Conservation (phyloP, 1,140 invertebrate genomes). For the Papilio glaucus region DNA sequence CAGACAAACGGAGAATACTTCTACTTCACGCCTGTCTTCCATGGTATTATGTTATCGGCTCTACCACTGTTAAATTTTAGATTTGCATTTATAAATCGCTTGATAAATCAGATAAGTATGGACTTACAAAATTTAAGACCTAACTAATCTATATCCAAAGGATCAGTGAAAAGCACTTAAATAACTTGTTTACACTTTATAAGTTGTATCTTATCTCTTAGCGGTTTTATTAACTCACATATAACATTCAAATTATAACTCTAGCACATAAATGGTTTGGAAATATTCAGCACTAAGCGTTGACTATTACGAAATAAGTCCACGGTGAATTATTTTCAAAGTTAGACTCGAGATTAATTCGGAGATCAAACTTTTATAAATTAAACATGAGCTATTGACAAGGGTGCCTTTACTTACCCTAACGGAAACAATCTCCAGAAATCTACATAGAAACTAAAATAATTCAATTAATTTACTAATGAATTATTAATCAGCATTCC, state of each 20-base stretch:
- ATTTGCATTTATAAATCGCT: too few relatives aligned
- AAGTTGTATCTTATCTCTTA: too few relatives aligned
- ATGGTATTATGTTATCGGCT: too few relatives aligned
- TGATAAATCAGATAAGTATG: too few relatives aligned
- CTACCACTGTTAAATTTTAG: too few relatives aligned
- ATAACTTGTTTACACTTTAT: too few relatives aligned
- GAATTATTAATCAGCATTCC: constrained; percentile 33
- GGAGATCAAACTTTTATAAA: not conserved
- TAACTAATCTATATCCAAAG: too few relatives aligned
- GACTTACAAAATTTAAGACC: too few relatives aligned
- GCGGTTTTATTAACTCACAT: too few relatives aligned
- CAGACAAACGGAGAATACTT: too few relatives aligned
- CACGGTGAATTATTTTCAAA: not conserved
- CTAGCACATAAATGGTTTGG: not conserved
- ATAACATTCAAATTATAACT: not conserved
- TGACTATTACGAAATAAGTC: not conserved
- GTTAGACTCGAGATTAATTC: not conserved
- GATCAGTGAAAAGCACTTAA: too few relatives aligned
- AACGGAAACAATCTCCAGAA: constrained; percentile 21
- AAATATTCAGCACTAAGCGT: not conserved
- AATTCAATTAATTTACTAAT: constrained; percentile 28
- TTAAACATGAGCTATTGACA: constrained; percentile 23
- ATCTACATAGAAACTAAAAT: constrained; percentile 31
- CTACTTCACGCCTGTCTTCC: too few relatives aligned
- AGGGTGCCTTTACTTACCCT: constrained; percentile 3